A percentile compares a stretch with the other conserved stretches of the same genome.
phyloP scores from a whole-genome alignment of 2,113 vertebrate species.

The Gnathonemus longibarbis region DNA sequence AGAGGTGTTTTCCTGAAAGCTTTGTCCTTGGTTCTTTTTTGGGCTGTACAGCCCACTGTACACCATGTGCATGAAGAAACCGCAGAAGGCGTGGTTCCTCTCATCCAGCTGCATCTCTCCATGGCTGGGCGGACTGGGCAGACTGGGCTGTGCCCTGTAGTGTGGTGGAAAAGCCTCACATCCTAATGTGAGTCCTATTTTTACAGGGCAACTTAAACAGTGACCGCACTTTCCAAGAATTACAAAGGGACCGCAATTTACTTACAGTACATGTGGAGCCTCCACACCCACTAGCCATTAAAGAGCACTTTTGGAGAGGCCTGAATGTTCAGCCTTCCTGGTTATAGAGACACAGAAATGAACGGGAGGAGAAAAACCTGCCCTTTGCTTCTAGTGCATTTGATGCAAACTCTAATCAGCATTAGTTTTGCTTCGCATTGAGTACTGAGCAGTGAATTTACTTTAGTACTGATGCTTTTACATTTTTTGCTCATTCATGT shows the following conservation, averaged over 20 bases:
- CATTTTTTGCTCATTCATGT: not conserved
- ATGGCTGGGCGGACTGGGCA: slow-evolving; percentile 30
- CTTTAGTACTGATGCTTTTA: not conserved
- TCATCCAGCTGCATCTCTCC: slow-evolving; percentile 33
- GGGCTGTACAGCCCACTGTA: not conserved
- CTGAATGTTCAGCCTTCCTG: not conserved
- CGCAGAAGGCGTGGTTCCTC: slow-evolving; percentile 32
- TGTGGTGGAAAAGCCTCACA: slow-evolving; percentile 22
- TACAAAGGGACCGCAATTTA: slow-evolving; percentile 43
- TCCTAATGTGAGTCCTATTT: slow-evolving; percentile 34
- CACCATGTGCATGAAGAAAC: slow-evolving; percentile 36
- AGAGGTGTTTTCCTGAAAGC: not conserved
- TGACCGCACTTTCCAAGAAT: slow-evolving; percentile 29
- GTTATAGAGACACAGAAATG: not conserved
- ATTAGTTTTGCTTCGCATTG: not conserved
- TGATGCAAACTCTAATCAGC: not conserved
- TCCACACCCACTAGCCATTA: slow-evolving; percentile 33
- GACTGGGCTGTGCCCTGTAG: slow-evolving; percentile 34
- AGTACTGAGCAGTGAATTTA: not conserved
- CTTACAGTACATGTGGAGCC: slow-evolving; percentile 22
- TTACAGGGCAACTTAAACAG: slow-evolving; percentile 39
- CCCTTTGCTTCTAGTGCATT: not conserved
- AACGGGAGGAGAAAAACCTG: not conserved
- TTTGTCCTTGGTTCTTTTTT: slow-evolving; percentile 18
- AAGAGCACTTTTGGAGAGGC: slow-evolving; percentile 11